Evolutionary conservation across 1,140 invertebrate genomes (phyloP), one percentile per base, ranked within the genome.

Genomic region (Procambarus clarkii): DNA sequence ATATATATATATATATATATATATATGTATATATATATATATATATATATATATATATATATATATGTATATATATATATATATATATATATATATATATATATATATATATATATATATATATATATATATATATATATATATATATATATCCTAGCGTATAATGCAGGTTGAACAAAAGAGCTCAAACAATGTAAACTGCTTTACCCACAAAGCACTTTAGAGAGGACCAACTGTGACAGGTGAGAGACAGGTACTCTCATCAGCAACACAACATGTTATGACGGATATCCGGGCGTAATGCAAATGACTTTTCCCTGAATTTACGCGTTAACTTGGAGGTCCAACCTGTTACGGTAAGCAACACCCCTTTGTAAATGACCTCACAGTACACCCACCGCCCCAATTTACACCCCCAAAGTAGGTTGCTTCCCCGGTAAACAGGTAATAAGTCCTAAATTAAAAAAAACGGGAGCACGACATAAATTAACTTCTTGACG

Each of bases 51-150:
- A 76, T 76, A 11, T 76, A 76, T 76, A 11, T 76, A 76, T 76
- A 11, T 76, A 76, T 76, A 11, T 76, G 24, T 76, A 11, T 76
- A 76, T 76, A 11, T 76, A 76, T 76, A 11, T 76, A 76, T 76
- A 11, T 76, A 76, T 76, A 11, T 76, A 76, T 76, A 11, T 76
- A 76, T 76, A 11, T 76, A 76, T 76, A 11, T 76, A 76, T 76
- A 11, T 76, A 76, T 76, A 11, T 76, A 76, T 76, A 1, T 15
- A 76, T 3, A 21, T 2, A 15, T n/a, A 15, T 15, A 1, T 11
- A n/a, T 9, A 34, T 21, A 15, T n/a, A 76, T 21, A n/a, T 44
- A 44, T 2, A 34, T n/a, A 9, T n/a, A 76, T 15, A 76, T 9
- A 76, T 34, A 76, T 15, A 34, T 21, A 2, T 1, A 76, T 4